These are phyloP conservation scores for Papilio gigon DNA, from an alignment of 2,888 invertebrate species.

Conservation along the genomic window DNA sequence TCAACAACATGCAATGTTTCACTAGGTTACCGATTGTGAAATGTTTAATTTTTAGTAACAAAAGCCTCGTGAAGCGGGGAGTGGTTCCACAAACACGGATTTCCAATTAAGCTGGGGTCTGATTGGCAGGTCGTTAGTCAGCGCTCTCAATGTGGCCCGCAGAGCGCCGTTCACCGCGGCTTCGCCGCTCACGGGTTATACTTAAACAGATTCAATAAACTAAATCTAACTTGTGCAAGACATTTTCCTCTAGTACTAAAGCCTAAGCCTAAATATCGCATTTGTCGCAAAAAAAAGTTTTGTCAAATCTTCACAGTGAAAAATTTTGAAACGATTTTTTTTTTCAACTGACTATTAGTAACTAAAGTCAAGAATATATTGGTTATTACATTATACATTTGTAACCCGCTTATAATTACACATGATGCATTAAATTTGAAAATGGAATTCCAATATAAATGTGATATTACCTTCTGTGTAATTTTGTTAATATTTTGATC, in stretches of 20 bases:
- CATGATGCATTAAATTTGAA: too few species aligned
- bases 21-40: conserved; percentile 15
- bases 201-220: conserved; percentile 33
- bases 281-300: too few species aligned
- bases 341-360: too few species aligned
- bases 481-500: background rate
- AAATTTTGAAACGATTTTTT: too few species aligned
- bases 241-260: background rate
- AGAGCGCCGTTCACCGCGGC: conserved; percentile 44
- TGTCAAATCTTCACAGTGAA: too few species aligned
- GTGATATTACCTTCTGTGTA: background rate
- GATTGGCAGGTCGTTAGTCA: conserved; percentile 83
- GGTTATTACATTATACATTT: too few species aligned
- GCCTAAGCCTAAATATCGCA: too few species aligned
- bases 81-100: conserved; percentile 80
- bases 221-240: conserved; percentile 28
- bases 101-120: conserved; percentile 81
- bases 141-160: conserved; percentile 71
- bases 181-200: conserved; percentile 33
- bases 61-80: conserved; percentile 70
- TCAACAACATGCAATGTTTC: background rate
- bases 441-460: too few species aligned
- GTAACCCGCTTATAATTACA: too few species aligned
- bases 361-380: too few species aligned
- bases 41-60: conserved; percentile 77